Conservation (phyloP, 2,888 invertebrate genomes). For the Automeris io region DNA sequence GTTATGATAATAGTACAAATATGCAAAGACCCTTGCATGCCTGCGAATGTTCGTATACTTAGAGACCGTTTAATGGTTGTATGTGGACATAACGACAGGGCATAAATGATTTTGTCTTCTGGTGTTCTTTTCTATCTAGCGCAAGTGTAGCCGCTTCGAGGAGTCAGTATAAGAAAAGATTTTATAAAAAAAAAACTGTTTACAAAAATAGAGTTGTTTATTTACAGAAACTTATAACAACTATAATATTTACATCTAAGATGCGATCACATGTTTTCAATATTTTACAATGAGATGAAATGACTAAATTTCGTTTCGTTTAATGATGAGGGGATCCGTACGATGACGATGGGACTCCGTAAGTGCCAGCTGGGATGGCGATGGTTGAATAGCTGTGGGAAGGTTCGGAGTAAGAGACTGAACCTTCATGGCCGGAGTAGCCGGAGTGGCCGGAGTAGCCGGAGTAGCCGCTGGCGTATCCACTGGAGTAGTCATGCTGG, state of each 20-base stretch:
- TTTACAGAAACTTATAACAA: constrained; percentile 76
- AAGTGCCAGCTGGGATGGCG: constrained; percentile 64
- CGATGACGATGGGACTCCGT: constrained; percentile 66
- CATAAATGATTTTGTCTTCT: too few species aligned
- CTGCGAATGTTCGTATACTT: too few species aligned
- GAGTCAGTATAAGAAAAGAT: background rate
- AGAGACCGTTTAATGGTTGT: too few species aligned
- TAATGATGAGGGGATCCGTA: constrained; percentile 68
- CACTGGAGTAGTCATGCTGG: constrained; percentile 68
- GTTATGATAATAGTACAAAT: too few species aligned
- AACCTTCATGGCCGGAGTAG: constrained; percentile 28
- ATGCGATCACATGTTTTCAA: constrained; percentile 70
- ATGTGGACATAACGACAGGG: too few species aligned
- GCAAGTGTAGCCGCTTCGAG: too few species aligned
- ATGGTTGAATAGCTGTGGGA: constrained; percentile 52
- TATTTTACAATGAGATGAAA: constrained; percentile 52
- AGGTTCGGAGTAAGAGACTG: constrained; percentile 47
- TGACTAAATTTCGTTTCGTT: constrained; percentile 52
- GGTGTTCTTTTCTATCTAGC: too few species aligned
- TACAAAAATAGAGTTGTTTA: constrained; percentile 56
- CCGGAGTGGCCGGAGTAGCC: constrained; percentile 42
- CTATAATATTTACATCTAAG: constrained; percentile 64
- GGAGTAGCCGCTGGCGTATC: constrained; percentile 61
- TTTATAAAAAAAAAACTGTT: constrained; percentile 12
- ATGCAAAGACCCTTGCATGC: too few species aligned